Evolutionary conservation across 2,797 vertebrate genomes (phyloP).

Genomic region (Heliangelus exortis): DNA sequence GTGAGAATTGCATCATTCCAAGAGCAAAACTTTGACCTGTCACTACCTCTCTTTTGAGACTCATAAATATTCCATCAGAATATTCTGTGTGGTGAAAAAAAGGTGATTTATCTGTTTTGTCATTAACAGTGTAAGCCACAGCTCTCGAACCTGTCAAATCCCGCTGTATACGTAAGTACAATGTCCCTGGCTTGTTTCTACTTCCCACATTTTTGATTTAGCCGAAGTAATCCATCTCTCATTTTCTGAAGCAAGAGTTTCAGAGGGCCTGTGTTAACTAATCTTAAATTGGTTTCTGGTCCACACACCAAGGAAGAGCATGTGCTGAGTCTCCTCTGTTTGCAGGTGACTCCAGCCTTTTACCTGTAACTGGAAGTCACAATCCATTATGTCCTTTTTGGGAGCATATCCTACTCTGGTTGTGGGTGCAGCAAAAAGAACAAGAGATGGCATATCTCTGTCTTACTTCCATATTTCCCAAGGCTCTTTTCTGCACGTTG

Average conservation of each 20-base stretch:
- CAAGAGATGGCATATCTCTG: not conserved
- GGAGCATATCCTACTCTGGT: not conserved
- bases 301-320: not conserved
- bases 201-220: not conserved
- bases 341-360: not conserved
- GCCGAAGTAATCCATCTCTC: not conserved
- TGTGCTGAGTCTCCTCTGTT: not conserved
- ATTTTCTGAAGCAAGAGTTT: not conserved
- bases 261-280: not conserved
- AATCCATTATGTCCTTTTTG: not conserved
- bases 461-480: not conserved
- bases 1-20: not conserved
- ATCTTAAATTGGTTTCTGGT: not conserved
- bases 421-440: not conserved
- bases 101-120: not conserved
- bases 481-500: not conserved
- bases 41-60: not conserved
- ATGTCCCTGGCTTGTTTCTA: not conserved
- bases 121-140: constrained; percentile 74
- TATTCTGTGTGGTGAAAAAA: not conserved
- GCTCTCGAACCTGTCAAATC: constrained; percentile 75
- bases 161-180: constrained; percentile 78
- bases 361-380: not conserved
- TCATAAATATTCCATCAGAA: constrained; percentile 29
- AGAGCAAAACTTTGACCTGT: not conserved